Base-by-base conservation (phyloP, 2,888 invertebrate species). In the Erebia ligea region DNA sequence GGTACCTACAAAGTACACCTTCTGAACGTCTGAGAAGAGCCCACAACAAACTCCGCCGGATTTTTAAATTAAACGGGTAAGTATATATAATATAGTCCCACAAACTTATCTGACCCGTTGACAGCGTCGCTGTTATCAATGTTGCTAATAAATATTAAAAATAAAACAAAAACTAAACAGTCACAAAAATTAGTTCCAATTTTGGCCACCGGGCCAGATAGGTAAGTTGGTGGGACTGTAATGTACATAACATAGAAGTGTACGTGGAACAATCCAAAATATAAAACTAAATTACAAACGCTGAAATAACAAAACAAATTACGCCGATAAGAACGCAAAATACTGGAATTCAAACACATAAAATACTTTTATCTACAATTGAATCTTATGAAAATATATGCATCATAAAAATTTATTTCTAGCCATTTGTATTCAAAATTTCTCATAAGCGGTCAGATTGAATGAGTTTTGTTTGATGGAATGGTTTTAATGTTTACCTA, bases 351-450 rank as follows among this genome's bases (percentile, higher is more conserved):
- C 57, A 67, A 67, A 67, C 57, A 57, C 71, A 67, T 71, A 71
- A 71, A 68, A 68, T 71, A 65, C 56, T 52, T 68, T 71, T 71
- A 71, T 71, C 71, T 68, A 71, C 71, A 68, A 71, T 71, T 71
- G 71, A 71, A 71, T 71, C 71, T 67, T 58, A 67, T 48, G 68
- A 65, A 68, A 68, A 65, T 71, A 65, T 71, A 64, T 68, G 52
- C 59, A 19, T 48, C 64, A 68, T 71, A 71, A 71, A 71, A 71
- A 61, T 68, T 68, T 68, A 71, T 65, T 25, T 50, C 48, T n/a
- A 57, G n/a, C 25, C 19, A 67, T 67, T 67, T 58, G 58, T 67
- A 67, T 58, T 48, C 67, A 67, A 67, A 58, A 57, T 57, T 66
- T 66, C 64, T 65, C 70, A 73, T 66, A 70, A 70, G 68, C 65